phyloP scores from a whole-genome alignment of 37 sponge, comb jelly and placozoan genomes.

The Aplysina aerophoba region DNA sequence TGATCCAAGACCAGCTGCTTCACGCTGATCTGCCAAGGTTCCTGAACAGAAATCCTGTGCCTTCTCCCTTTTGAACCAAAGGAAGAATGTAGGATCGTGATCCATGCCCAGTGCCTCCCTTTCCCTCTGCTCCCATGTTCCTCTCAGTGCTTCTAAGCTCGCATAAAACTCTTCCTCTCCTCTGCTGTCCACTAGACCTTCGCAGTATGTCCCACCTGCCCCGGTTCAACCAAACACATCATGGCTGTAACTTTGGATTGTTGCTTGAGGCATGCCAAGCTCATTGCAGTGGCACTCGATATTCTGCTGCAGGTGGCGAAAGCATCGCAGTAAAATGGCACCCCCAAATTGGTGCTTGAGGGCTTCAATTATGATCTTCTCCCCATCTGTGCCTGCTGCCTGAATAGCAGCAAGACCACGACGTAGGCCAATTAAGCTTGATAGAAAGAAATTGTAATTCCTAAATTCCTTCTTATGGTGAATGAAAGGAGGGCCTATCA shows the following conservation, averaged over 20 bases:
- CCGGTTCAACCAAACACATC: not conserved
- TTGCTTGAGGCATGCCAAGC: no score
- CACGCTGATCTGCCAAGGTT: not conserved
- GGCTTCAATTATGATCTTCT: constrained; percentile 22
- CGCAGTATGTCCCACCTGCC: no score
- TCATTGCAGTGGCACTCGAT: not conserved
- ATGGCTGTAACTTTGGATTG: not conserved
- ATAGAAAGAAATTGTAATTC: constrained; percentile 5
- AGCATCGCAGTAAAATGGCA: not conserved
- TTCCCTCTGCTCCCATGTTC: not conserved
- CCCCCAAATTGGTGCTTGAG: not conserved
- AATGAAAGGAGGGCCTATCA: constrained; percentile 36
- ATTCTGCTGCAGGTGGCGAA: not conserved
- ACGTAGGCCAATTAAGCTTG: not conserved
- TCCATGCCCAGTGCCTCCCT: not conserved
- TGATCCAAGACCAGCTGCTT: constrained; percentile 1
- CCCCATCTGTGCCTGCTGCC: constrained; percentile 64
- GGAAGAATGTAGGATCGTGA: not conserved
- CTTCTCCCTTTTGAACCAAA: not conserved
- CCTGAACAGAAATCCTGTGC: constrained; percentile 11
- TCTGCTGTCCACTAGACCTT: not conserved
- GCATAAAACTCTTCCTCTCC: not conserved
- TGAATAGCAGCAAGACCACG: not conserved
- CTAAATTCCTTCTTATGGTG: constrained; percentile 39
- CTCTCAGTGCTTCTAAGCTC: not conserved